Base-by-base conservation (phyloP, 1,140 invertebrate species). In the Caenorhabditis latens region DNA sequence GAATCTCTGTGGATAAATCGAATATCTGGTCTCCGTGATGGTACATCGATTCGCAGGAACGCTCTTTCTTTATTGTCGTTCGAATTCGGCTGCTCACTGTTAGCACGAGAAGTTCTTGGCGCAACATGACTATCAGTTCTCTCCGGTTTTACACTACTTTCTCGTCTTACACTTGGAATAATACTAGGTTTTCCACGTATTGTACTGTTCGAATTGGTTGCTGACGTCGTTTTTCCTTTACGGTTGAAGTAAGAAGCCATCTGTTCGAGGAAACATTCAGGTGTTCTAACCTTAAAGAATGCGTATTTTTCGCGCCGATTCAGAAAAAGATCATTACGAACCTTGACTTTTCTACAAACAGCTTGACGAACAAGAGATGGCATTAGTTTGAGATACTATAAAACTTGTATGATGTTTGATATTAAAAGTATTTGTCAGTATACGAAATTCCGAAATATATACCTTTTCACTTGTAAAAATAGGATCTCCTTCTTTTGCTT, bases 141-240 rank as follows among this genome's bases (percentile, higher is more conserved):
- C 16, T 71, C 65, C 7, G n/a, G 16, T 19, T 71, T 71, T 19
- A 42, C 65, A 71, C 65, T 46, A n/a, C 19, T 71, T 32, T 71
- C 65, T 19, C 65, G 40, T 43, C 65, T 42, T 0, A 2, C 32
- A 32, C 32, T 32, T 2, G 32, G 32, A 32, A 1, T 32, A 32
- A 71, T n/a, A 43, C 13, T 43, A 43, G 40, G 43, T 46, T n/a
- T 71, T 71, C 65, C 65, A 71, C 71, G 71, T 21, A 79, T 79
- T 9, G 71, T 79, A 50, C 71, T 79, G 19, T 53, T 24, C 11
- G 71, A 79, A 19, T 21, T 79, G 6, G 71, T 79, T 53, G 71
- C 71, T 24, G 71, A 79, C 9, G 71, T 53, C 1, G 71, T n/a
- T 53, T 79, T 79, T 4, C 40, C 46, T 50, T 50, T 48, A 7